These are phyloP conservation scores for Caenorhabditis briggsae DNA, from an alignment of 1,140 invertebrate genomes.

Conservation along the genomic window DNA sequence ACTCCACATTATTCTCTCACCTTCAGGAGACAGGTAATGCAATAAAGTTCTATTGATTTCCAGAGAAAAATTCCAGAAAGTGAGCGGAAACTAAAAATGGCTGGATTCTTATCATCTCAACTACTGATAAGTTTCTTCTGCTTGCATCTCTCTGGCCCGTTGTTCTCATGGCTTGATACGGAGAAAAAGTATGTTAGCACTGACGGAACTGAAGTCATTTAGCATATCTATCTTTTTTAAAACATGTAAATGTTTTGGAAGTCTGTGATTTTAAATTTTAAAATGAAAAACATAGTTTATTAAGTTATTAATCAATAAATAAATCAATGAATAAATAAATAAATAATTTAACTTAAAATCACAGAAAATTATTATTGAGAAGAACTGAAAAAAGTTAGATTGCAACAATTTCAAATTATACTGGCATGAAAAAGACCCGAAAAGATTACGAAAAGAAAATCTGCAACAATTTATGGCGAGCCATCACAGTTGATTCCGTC, in stretches of 20 bases:
- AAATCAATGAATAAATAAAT: background rate
- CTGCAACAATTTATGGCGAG: background rate
- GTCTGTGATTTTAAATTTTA: background rate
- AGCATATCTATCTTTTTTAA: background rate
- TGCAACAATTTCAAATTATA: slow-evolving; percentile 32
- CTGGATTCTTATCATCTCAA: slow-evolving; percentile 18
- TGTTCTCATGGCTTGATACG: slow-evolving; percentile 29
- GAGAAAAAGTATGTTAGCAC: slow-evolving; percentile 31
- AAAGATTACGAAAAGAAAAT: background rate
- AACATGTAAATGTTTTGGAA: background rate
- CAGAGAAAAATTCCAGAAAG: background rate
- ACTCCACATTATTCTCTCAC: slow-evolving; percentile 11
- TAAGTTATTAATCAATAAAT: slow-evolving; percentile 14
- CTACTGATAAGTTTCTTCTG: slow-evolving; percentile 13
- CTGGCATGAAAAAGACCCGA: slow-evolving; percentile 47
- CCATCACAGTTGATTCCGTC: slow-evolving; percentile 75
- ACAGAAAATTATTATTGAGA: slow-evolving; percentile 1
- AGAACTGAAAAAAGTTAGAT: background rate
- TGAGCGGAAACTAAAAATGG: background rate
- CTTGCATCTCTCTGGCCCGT: background rate
- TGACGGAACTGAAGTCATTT: slow-evolving; percentile 18
- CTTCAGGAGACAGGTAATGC: background rate
- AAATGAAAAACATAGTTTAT: slow-evolving; percentile 1
- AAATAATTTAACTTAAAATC: background rate
- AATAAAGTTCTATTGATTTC: no score